Conservation (phyloP, 2,797 vertebrate genomes). For the Intellagama lesueurii region DNA sequence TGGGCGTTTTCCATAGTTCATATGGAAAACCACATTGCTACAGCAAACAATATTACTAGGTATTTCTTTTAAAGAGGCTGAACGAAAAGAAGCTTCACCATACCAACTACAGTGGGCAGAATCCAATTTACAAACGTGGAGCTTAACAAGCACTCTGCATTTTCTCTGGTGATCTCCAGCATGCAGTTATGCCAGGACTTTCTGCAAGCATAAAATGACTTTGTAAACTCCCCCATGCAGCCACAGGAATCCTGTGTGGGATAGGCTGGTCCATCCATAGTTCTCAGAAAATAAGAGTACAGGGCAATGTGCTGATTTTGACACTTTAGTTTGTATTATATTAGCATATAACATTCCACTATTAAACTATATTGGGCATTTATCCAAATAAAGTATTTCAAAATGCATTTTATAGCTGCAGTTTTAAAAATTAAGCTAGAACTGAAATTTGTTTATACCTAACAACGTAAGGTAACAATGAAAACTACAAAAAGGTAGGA, state of each 20-base stretch:
- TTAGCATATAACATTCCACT: background rate
- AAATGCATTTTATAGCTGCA: background rate
- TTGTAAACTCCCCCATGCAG: too few relatives aligned
- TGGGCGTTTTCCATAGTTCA: background rate
- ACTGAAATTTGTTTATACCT: background rate
- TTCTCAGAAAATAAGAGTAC: background rate
- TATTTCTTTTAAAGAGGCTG: background rate
- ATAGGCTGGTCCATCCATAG: background rate
- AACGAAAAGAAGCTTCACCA: rapidly evolving
- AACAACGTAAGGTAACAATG: background rate
- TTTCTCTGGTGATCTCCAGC: too few relatives aligned
- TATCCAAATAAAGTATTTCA: background rate
- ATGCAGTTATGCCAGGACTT: too few relatives aligned
- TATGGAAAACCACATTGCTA: background rate
- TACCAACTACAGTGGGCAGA: background rate
- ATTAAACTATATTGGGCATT: background rate
- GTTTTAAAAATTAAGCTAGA: background rate
- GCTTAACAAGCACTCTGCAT: too few relatives aligned
- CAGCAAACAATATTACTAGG: background rate
- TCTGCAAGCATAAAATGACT: too few relatives aligned
- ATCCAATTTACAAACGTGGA: background rate
- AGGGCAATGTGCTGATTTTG: background rate
- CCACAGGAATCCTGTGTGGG: background rate
- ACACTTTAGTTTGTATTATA: background rate
- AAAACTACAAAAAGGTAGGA: background rate